A percentile compares a stretch with the other conserved stretches of the same genome.
Evolutionary conservation across 2,113 vertebrate genomes (phyloP).

Genomic region (Tiliqua scincoides): DNA sequence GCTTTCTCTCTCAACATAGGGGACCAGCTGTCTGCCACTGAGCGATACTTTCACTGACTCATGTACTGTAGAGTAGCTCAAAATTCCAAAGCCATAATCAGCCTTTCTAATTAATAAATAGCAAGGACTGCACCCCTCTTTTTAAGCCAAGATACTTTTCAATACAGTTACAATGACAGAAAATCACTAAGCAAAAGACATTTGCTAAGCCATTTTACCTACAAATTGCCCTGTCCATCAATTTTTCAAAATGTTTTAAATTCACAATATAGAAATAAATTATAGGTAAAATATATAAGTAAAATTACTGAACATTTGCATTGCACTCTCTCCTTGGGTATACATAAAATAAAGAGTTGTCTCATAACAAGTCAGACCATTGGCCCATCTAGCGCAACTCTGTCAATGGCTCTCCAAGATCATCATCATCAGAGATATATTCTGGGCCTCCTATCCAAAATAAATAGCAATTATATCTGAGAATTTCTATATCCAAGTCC

Average conservation of each 20-base stretch:
- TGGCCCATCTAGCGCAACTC: neutral
- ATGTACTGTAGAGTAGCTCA: neutral
- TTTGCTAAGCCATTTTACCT: neutral
- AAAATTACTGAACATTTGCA: neutral
- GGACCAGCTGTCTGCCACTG: slow-evolving; percentile 11
- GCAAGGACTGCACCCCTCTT: neutral
- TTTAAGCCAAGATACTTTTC: neutral
- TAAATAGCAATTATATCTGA: too few species aligned
- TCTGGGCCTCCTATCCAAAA: too few species aligned
- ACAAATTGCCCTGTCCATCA: neutral
- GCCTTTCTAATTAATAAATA: neutral
- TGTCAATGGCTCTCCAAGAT: neutral
- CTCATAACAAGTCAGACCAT: neutral
- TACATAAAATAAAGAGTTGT: neutral
- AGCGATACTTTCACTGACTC: slow-evolving; percentile 9
- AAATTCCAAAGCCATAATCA: slow-evolving; percentile 11
- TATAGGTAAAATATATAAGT: neutral
- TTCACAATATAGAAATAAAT: neutral
- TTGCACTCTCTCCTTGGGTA: neutral
- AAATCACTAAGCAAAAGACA: neutral
- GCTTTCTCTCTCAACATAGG: neutral
- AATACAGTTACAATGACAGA: neutral
- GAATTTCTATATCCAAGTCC: too few species aligned
- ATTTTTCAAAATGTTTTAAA: neutral
- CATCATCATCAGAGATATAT: too few species aligned